Evolutionary conservation across 2,888 invertebrate species (phyloP), one percentile per base, ranked within the genome.

Genomic region (Tipula vernalis): DNA sequence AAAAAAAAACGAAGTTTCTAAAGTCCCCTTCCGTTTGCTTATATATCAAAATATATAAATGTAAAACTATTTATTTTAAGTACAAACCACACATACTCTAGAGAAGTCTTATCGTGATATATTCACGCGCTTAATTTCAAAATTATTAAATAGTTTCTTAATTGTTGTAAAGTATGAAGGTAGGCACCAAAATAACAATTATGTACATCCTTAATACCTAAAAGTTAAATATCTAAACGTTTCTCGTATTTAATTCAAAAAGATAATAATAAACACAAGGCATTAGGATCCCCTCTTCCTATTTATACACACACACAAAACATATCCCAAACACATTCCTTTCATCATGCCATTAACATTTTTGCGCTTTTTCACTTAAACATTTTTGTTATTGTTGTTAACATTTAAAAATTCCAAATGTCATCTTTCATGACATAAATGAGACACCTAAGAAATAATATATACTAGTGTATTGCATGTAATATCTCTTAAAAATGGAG

Each of bases 361-460:
- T 71, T 71, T 71, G 71, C 71, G 18, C 71, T 71, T 71, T 71
- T 71, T 71, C 71, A 71, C 71, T 71, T 71, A 71, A 28, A 71
- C 3, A 28, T 71, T 71, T 28, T 71, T 71, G 71, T 71, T 71
- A 71, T 71, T 71, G 71, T 71, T 71, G 71, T 71, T 71, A 71
- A 71, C 71, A 71, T 71, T 71, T 71, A 12, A 71, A 71, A 71
- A 71, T 71, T 71, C 71, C 71, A 71, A 71, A 71, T 71, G 71
- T 71, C 71, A 71, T 71, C 71, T 71, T 71, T 71, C 71, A 71
- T 71, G 71, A 71, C 71, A 71, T 71, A 71, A 71, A 71, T 71
- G 71, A 71, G 71, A 71, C 71, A 71, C 71, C 71, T 71, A 71
- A 18, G 71, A 28, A 71, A 71, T 71, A 71, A 71, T 51, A 51